Conservation (phyloP, 2,888 invertebrate species). For the Trimorus sp. region DNA sequence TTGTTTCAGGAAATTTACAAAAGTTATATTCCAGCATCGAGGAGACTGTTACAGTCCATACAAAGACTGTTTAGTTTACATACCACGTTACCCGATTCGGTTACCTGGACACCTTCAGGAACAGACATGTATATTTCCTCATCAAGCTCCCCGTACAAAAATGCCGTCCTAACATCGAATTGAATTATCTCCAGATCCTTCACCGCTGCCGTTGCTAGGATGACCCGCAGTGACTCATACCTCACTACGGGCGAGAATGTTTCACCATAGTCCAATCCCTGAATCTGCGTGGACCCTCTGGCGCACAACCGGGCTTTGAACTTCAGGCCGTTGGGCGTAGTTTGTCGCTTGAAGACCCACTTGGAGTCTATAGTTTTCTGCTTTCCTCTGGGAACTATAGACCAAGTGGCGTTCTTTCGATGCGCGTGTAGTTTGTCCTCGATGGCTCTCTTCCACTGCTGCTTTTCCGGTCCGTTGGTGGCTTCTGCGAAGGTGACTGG, state of each 20-base stretch:
- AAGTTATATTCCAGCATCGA: conserved; percentile 15
- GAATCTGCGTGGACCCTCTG: not conserved
- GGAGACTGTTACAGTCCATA: conserved; percentile 25
- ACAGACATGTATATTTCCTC: conserved; percentile 5
- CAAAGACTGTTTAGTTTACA: conserved; percentile 12
- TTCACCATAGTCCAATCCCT: no score
- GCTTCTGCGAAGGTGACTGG: conserved; percentile 1
- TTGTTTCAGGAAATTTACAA: not conserved
- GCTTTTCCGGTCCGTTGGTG: not conserved
- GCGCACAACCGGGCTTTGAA: conserved; percentile 32
- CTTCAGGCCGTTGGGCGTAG: not conserved
- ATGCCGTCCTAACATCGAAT: conserved; percentile 16
- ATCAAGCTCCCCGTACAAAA: not conserved
- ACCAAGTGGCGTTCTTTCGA: conserved; percentile 38
- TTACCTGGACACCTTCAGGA: conserved; percentile 15
- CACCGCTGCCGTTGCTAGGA: not conserved
- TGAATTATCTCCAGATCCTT: conserved; percentile 1
- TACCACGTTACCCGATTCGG: not conserved
- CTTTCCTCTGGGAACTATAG: conserved; percentile 25
- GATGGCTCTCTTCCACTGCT: conserved; percentile 23
- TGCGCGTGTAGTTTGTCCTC: conserved; percentile 24
- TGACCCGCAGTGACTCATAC: conserved; percentile 10
- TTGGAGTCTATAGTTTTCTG: conserved; percentile 19
- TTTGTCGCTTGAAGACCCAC: conserved; percentile 33
- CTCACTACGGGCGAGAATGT: not conserved